Percentiles rank a stretch among this genome's conserved stretches.
Evolutionary conservation across 2,888 invertebrate genomes (phyloP).

Genomic region (Aelia acuminata): DNA sequence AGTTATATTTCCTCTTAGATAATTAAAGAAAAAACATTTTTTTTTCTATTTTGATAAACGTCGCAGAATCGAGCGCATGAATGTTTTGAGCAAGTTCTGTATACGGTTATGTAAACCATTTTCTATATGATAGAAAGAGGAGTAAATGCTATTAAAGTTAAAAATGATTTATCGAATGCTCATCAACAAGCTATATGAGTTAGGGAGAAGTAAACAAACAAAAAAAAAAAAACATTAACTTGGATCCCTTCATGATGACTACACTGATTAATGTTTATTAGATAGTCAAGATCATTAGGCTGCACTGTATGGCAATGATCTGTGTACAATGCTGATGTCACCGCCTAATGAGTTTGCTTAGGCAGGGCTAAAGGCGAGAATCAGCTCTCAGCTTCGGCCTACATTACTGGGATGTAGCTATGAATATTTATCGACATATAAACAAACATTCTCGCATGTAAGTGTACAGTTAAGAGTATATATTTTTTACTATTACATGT

Average conservation of each 20-base stretch:
- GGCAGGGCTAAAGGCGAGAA: neutral
- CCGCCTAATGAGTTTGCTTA: constrained; percentile 13
- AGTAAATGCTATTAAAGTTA: too few species aligned
- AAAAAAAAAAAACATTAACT: too few species aligned
- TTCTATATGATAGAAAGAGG: too few species aligned
- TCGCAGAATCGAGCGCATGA: too few species aligned
- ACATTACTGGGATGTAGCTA: neutral
- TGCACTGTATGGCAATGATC: constrained; percentile 13
- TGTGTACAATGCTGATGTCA: constrained; percentile 28
- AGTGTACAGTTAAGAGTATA: neutral
- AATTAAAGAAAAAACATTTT: too few species aligned
- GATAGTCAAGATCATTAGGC: neutral
- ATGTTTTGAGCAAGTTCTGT: too few species aligned
- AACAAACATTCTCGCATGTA: neutral
- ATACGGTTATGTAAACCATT: too few species aligned
- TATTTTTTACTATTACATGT: too few species aligned
- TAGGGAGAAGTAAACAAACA: neutral
- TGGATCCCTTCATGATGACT: neutral
- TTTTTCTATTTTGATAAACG: too few species aligned
- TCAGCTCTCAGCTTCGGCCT: neutral
- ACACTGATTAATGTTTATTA: neutral
- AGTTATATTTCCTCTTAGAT: too few species aligned
- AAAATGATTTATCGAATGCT: too few species aligned
- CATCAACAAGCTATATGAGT: neutral
- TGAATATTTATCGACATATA: neutral